Evolutionary conservation across 1,140 invertebrate genomes (phyloP).

Genomic region (Chymomyza costata): DNA sequence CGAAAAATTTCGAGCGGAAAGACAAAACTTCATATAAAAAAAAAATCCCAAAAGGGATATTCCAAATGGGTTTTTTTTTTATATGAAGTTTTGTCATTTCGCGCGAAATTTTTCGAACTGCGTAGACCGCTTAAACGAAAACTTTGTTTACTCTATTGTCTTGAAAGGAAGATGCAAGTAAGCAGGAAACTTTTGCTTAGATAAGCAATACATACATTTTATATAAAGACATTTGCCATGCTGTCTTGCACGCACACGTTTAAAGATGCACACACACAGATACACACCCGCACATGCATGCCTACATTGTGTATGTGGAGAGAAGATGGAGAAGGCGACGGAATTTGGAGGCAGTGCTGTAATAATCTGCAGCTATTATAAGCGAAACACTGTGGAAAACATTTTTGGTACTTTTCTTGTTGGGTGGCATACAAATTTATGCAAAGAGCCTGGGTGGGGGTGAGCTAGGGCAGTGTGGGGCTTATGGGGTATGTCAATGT

Average conservation of each 20-base stretch:
- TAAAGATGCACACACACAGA: constrained; percentile 1
- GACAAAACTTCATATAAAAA: too few species aligned
- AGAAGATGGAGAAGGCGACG: too few species aligned
- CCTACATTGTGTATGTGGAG: neutral
- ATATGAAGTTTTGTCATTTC: too few species aligned
- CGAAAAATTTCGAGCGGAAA: too few species aligned
- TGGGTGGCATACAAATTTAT: constrained; percentile 49
- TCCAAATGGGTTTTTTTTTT: too few species aligned
- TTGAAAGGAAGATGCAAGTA: too few species aligned
- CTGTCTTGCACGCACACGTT: constrained; percentile 2
- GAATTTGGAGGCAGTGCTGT: too few species aligned
- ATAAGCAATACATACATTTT: constrained; percentile 4
- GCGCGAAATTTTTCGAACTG: too few species aligned
- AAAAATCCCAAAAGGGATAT: too few species aligned
- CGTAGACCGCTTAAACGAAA: too few species aligned
- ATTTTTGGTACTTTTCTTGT: constrained; percentile 8
- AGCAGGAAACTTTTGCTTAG: constrained; percentile 1
- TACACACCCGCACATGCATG: neutral
- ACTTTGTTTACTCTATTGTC: too few species aligned
- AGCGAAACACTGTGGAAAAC: too few species aligned
- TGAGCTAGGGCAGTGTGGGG: neutral
- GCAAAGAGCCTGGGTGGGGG: constrained; percentile 33
- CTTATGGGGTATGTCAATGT: neutral
- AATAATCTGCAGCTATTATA: constrained; percentile 22
- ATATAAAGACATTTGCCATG: constrained; percentile 3